These are phyloP conservation scores for Norana najaformis DNA, from an alignment of 2,888 invertebrate species.

Conservation along the genomic window DNA sequence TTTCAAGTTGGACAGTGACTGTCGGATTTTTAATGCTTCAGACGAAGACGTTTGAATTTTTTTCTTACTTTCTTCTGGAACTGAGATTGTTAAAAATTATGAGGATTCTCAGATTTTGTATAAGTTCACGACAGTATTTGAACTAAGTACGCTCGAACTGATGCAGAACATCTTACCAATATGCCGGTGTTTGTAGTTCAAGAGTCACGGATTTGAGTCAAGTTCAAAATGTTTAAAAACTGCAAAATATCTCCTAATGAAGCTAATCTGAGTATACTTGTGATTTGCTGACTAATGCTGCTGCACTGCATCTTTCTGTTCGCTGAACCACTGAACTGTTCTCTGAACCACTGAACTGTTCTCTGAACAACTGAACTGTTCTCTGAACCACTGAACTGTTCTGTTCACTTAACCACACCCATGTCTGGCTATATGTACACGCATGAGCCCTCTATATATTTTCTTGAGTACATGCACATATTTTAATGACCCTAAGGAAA, in stretches of 20 bases:
- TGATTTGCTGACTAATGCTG: not conserved
- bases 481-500: no score
- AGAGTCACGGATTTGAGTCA: not conserved
- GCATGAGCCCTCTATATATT: no score
- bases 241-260: not conserved
- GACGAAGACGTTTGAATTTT: not conserved
- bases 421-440: not conserved
- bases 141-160: no score
- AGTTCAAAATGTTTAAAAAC: not conserved
- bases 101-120: not conserved
- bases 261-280: not conserved
- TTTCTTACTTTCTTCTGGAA: not conserved
- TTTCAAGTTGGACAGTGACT: not conserved
- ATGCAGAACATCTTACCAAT: not conserved
- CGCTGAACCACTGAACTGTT: no score
- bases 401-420: not conserved
- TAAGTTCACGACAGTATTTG: not conserved
- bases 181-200: not conserved
- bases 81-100: not conserved
- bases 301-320: not conserved
- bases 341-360: no score
- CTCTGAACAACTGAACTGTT: no score
- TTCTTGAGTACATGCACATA: no score
- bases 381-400: no score
- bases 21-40: not conserved